These are phyloP conservation scores for Anseranas semipalmata DNA, from an alignment of 2,113 vertebrate species.

Conservation along the genomic window DNA sequence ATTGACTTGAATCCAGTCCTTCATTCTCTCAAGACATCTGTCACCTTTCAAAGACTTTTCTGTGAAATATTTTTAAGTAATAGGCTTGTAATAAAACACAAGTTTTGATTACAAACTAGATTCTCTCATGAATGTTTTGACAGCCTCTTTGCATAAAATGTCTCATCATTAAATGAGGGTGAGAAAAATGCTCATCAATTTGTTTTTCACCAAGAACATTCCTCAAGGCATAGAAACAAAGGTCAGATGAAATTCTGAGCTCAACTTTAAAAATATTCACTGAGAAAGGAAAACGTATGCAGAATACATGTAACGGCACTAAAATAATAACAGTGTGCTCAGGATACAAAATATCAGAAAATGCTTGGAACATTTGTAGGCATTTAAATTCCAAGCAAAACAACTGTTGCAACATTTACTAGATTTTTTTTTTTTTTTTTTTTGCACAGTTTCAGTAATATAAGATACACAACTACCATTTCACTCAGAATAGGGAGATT, in stretches of 20 bases:
- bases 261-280: not conserved
- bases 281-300: not conserved
- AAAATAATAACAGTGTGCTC: not conserved
- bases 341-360: not conserved
- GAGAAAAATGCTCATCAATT: not conserved
- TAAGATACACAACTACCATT: not conserved
- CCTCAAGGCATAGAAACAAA: not conserved
- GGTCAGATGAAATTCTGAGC: not conserved
- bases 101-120: not conserved
- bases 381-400: not conserved
- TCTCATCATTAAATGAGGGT: not conserved
- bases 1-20: not conserved
- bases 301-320: not conserved
- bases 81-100: not conserved
- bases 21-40: not conserved
- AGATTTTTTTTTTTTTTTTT: not conserved
- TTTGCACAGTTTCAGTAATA: not conserved
- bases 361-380: not conserved
- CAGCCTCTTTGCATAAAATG: not conserved
- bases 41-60: not conserved
- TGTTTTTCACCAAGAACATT: not conserved
- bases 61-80: not conserved
- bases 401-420: not conserved
- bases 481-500: not conserved
- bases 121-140: not conserved